Evolutionary conservation across 2,113 vertebrate genomes (phyloP).

Genomic region (Microtus ochrogaster): DNA sequence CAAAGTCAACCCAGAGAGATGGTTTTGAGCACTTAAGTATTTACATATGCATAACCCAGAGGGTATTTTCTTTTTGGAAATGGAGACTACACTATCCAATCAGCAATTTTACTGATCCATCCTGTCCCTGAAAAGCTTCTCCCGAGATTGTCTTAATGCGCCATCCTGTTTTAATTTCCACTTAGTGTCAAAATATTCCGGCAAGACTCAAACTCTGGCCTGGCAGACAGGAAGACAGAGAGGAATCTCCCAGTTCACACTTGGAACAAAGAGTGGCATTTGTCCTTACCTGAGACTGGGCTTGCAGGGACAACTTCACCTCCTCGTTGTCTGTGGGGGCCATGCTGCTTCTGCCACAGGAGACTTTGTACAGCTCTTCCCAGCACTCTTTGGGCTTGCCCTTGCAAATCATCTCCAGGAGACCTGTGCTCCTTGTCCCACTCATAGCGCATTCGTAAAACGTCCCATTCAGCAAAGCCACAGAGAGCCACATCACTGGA

Average conservation of each 20-base stretch:
- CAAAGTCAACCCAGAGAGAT: slow-evolving; percentile 48
- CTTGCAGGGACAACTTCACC: slow-evolving; percentile 91
- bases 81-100: slow-evolving; percentile 40
- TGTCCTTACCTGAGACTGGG: slow-evolving; percentile 95
- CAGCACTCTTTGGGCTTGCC: slow-evolving; percentile 88
- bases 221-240: slow-evolving; percentile 26
- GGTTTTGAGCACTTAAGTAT: slow-evolving; percentile 63
- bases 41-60: slow-evolving; percentile 40
- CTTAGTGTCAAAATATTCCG: slow-evolving; percentile 14
- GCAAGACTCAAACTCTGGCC: background rate
- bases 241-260: background rate
- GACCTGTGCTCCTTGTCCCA: slow-evolving; percentile 86
- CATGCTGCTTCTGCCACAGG: slow-evolving; percentile 90
- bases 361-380: slow-evolving; percentile 88
- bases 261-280: background rate
- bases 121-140: slow-evolving; percentile 48
- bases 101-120: slow-evolving; percentile 52
- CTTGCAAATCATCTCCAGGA: slow-evolving; percentile 89
- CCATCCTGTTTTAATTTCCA: background rate
- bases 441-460: slow-evolving; percentile 97
- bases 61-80: slow-evolving; percentile 58
- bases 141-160: slow-evolving; percentile 1
- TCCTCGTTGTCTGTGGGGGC: slow-evolving; percentile 86
- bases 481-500: slow-evolving; percentile 95
- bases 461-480: slow-evolving; percentile 94